phyloP scores from a whole-genome alignment of 2,797 vertebrate genomes.

The Sardinella longiceps region DNA sequence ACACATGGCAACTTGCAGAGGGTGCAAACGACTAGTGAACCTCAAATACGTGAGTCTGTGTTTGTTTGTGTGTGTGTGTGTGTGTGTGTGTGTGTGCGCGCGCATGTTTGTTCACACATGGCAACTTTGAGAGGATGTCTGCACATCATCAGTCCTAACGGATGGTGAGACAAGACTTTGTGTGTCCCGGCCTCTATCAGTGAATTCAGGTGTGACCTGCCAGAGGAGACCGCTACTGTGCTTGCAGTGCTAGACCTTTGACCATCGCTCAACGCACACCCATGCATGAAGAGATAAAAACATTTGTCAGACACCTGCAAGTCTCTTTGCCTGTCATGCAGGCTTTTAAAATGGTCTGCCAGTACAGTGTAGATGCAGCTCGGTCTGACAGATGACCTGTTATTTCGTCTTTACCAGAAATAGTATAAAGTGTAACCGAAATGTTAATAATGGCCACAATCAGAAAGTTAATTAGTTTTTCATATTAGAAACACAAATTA shows the following conservation, averaged over 20 bases:
- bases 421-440: not conserved
- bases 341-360: not conserved
- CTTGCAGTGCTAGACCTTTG: not conserved
- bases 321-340: not conserved
- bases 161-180: too few species aligned
- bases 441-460: not conserved
- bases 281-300: not conserved
- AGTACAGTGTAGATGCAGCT: not conserved
- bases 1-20: not conserved
- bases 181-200: not conserved
- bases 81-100: too few species aligned
- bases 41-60: too few species aligned
- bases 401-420: too few species aligned
- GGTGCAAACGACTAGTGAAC: too few species aligned
- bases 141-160: too few species aligned
- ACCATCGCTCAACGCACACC: not conserved
- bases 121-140: too few species aligned
- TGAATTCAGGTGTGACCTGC: not conserved
- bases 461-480: not conserved
- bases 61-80: too few species aligned
- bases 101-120: too few species aligned
- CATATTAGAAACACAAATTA: too few species aligned
- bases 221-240: not conserved
- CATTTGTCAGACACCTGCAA: not conserved
- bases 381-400: not conserved